These are phyloP conservation scores for Odontophorus gujanensis DNA, from an alignment of 2,113 vertebrate genomes.

Conservation along the genomic window DNA sequence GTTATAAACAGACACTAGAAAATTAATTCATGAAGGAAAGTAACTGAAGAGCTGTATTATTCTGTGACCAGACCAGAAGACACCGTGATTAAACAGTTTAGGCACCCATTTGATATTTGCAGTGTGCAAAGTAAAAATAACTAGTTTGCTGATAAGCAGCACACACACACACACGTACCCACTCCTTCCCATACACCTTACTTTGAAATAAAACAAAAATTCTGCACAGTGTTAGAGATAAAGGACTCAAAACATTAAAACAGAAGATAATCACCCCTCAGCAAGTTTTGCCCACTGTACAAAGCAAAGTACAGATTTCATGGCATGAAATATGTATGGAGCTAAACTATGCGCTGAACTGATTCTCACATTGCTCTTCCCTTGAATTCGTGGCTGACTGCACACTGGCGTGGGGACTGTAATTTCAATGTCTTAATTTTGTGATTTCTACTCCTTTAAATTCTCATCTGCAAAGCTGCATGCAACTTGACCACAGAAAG, in stretches of 20 bases:
- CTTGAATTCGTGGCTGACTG: background rate
- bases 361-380: background rate
- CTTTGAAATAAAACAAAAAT: background rate
- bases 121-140: background rate
- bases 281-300: background rate
- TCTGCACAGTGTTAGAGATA: accelerated
- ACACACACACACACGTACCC: background rate
- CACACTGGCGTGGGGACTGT: background rate
- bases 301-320: background rate
- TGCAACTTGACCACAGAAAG: background rate
- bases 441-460: background rate
- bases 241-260: background rate
- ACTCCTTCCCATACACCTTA: background rate
- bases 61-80: background rate
- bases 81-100: background rate
- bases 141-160: background rate
- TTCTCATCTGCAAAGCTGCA: background rate
- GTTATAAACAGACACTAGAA: background rate
- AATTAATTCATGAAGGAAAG: background rate
- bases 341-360: background rate
- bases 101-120: background rate
- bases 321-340: background rate
- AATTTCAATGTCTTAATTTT: background rate
- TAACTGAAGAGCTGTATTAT: background rate
- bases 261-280: background rate